These are phyloP conservation scores for Anoura caudifer DNA, from an alignment of 2,113 vertebrate species.

Conservation along the genomic window DNA sequence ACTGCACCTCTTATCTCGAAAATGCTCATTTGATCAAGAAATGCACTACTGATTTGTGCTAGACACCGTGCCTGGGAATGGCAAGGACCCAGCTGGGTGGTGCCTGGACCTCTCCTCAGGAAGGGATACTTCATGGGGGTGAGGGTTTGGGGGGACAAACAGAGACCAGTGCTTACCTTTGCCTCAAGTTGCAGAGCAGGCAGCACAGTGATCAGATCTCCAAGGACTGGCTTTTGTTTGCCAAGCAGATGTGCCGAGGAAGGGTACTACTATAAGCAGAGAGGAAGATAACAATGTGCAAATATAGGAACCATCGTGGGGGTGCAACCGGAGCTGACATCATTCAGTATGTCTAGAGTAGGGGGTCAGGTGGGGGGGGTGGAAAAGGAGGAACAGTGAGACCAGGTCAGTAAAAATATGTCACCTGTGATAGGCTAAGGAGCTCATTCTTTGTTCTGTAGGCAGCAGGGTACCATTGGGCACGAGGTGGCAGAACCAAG, in stretches of 20 bases:
- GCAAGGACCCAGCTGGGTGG: not conserved
- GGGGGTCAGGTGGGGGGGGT: not conserved
- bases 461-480: not conserved
- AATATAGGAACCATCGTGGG: not conserved
- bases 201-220: fast-evolving
- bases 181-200: not conserved
- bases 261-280: not conserved
- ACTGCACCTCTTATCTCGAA: not conserved
- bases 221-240: not conserved
- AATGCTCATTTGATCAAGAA: not conserved
- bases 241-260: not conserved
- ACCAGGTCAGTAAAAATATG: not conserved
- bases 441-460: not conserved
- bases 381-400: not conserved
- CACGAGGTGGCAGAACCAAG: not conserved
- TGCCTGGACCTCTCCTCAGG: not conserved
- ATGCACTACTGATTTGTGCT: not conserved
- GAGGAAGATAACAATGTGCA: not conserved
- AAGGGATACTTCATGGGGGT: not conserved
- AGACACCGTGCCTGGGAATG: fast-evolving
- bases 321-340: not conserved
- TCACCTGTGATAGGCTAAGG: fast-evolving
- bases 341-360: not conserved
- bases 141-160: not conserved
- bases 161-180: not conserved